Percentiles rank a stretch among this genome's conserved stretches.
Conservation (phyloP, 2,888 invertebrate genomes). For the Eilema caniola region DNA sequence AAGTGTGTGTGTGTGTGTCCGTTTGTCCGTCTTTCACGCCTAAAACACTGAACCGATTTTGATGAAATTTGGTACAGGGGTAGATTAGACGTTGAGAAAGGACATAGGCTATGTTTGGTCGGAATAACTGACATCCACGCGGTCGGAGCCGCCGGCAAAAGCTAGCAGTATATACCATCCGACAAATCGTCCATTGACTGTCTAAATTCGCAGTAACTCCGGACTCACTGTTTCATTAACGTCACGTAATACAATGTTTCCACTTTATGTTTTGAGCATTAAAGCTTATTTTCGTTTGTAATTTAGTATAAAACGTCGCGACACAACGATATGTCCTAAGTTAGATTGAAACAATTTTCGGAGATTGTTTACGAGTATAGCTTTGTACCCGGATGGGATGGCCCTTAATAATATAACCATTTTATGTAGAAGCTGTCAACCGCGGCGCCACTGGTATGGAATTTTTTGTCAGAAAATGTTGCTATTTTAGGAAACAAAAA, state of each 20-base stretch:
- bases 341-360: constrained; percentile 22
- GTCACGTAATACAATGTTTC: neutral
- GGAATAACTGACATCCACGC: too few relatives aligned
- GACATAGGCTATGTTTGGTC: too few relatives aligned
- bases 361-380: constrained; percentile 17
- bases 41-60: too few relatives aligned
- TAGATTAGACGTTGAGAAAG: too few relatives aligned
- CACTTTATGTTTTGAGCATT: neutral
- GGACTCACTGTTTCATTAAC: constrained; percentile 5
- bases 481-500: too few relatives aligned
- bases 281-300: constrained; percentile 12
- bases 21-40: too few relatives aligned
- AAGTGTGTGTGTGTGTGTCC: too few relatives aligned
- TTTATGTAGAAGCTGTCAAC: neutral
- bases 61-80: too few relatives aligned
- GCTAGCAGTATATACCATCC: neutral
- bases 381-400: constrained; percentile 8
- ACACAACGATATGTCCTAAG: constrained; percentile 15
- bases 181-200: neutral
- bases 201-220: neutral
- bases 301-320: neutral
- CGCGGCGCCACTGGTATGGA: neutral
- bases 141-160: too few relatives aligned
- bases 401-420: constrained; percentile 1
- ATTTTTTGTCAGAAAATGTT: neutral